A percentile compares a stretch with the other conserved stretches of the same genome.
These are phyloP conservation scores for Quadroppia sp. DNA, from an alignment of 2,888 invertebrate genomes.

Conservation along the genomic window DNA sequence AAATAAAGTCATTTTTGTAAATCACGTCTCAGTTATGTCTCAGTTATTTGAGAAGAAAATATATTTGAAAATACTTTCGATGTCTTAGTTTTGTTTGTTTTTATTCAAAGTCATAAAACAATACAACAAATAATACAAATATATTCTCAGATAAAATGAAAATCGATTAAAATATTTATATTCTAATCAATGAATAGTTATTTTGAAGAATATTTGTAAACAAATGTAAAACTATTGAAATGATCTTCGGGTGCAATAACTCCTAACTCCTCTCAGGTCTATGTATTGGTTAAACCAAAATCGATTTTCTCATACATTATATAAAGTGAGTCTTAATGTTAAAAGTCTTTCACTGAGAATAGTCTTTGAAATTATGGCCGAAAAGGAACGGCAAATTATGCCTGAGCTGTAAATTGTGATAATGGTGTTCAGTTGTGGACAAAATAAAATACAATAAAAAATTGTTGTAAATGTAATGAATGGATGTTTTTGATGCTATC, in stretches of 20 bases:
- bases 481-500: neutral
- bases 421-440: no score
- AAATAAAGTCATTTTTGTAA: constrained; percentile 7
- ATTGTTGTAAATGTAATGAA: constrained; percentile 15
- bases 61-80: neutral
- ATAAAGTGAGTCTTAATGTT: no score
- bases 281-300: no score
- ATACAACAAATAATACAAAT: neutral
- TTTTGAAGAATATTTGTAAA: neutral
- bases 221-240: no score
- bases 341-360: no score
- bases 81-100: neutral
- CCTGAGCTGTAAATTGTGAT: neutral
- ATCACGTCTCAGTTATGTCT: neutral
- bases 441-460: no score
- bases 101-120: neutral
- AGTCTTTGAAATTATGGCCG: no score
- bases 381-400: neutral
- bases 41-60: neutral
- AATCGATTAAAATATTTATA: no score
- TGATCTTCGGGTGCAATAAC: no score
- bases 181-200: neutral
- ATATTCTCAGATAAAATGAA: neutral
- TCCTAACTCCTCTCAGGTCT: no score
- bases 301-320: no score